Base-by-base conservation (phyloP, 2,888 invertebrate genomes). In the Lasioglossum villosulum region DNA sequence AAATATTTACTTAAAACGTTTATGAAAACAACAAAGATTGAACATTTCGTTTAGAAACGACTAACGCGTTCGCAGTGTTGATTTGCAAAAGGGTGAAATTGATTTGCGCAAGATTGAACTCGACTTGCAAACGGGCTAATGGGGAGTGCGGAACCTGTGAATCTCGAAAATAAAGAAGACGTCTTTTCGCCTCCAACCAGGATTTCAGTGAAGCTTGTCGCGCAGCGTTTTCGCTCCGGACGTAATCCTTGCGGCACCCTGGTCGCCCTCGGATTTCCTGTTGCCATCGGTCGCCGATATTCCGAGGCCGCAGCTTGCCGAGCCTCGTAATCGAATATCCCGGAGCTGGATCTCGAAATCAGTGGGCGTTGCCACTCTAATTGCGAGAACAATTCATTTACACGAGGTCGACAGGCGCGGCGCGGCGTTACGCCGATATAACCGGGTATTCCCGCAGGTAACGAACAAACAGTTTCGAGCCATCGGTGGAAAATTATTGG, bases 361-460 rank as follows among this genome's bases (percentile, higher is more conserved):
- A 70, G 66, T 34, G 39, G 70, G 52, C 66, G 76, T 82, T 70
- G 68, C 52, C 68, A 56, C 19, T 59, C 80, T 80, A 80, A 82
- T 75, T 70, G 80, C 82, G 45, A 70, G 42, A 66, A 59, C 66
- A 63, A 80, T 78, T 87, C 79, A 84, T 87, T 79, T 70, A 30
- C 74, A 27, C 30, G 39, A 70, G 68, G 34, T 45, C 27, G 42
- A 14, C 66, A 16, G 30, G 68, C 23, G 27, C 68, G 73, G 68
- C 59, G 68, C 30, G 68, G 27, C 56, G 59, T 59, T 80, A 75
- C 48, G 72, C 30, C 30, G 63, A n/a, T n/a, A 82, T 68, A 48
- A 37, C 2, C 10, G 42, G 5, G 52, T 34, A 37, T 63, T 74
- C 52, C 52, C 73, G 2, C 37, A 10, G 42, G 72, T 72, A 23